Percentiles rank a stretch among this genome's conserved stretches.
phyloP scores from a whole-genome alignment of 2,113 vertebrate species.

The Petromus typicus region DNA sequence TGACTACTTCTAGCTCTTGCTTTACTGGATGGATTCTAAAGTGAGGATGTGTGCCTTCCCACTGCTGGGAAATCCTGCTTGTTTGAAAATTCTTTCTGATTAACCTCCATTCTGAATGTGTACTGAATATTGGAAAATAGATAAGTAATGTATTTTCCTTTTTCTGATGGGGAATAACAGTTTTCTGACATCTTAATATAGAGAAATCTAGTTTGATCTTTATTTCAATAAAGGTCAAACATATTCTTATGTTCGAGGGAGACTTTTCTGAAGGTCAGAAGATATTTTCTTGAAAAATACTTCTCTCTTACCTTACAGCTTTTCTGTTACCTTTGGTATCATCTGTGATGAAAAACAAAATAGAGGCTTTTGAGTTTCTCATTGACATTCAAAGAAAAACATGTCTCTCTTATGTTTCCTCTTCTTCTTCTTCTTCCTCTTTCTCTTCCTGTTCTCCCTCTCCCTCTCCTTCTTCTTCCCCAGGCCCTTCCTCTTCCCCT shows the following conservation, averaged over 20 bases:
- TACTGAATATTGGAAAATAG: not conserved
- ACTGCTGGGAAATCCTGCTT: not conserved
- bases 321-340: not conserved
- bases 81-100: constrained; percentile 36
- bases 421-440: not conserved
- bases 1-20: not conserved
- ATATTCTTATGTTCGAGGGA: not conserved
- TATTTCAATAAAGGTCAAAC: not conserved
- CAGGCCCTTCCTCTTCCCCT: no score
- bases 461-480: no score
- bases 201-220: constrained; percentile 1
- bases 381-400: not conserved
- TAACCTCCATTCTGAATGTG: not conserved
- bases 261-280: not conserved
- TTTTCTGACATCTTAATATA: constrained; percentile 17
- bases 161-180: not conserved
- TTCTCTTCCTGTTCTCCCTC: no score
- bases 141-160: not conserved
- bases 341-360: not conserved
- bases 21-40: not conserved
- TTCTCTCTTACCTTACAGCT: not conserved
- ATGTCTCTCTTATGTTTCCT: not conserved
- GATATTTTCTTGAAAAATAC: not conserved
- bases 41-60: not conserved
- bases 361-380: not conserved